Evolutionary conservation across 1,140 invertebrate species (phyloP).

Genomic region (Saccostrea echinata): DNA sequence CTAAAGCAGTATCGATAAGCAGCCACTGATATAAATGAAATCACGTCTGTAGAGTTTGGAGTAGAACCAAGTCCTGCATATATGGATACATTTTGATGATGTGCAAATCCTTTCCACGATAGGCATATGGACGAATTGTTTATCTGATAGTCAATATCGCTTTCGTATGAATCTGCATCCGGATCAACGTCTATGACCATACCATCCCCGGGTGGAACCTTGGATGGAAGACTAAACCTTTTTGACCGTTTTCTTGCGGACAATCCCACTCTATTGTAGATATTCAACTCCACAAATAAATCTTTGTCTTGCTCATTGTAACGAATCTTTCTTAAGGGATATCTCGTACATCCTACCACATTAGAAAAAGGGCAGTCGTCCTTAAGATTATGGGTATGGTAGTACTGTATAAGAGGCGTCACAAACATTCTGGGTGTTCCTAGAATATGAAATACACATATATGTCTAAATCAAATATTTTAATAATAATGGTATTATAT

Average conservation of each 20-base stretch:
- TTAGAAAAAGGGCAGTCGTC: slow-evolving; percentile 11
- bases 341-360: slow-evolving; percentile 42
- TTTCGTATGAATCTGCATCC: background rate
- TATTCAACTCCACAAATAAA: slow-evolving; percentile 50
- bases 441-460: background rate
- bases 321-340: slow-evolving; percentile 52
- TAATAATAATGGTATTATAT: no score
- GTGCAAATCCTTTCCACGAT: slow-evolving; percentile 61
- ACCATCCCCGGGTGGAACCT: slow-evolving; percentile 54
- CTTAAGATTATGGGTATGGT: background rate
- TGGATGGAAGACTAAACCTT: slow-evolving; percentile 55
- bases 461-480: background rate
- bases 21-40: slow-evolving; percentile 36
- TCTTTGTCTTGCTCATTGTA: slow-evolving; percentile 40
- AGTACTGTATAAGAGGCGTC: slow-evolving; percentile 1
- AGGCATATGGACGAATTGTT: slow-evolving; percentile 48
- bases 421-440: background rate
- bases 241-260: slow-evolving; percentile 43
- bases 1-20: background rate
- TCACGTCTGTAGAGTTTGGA: slow-evolving; percentile 41
- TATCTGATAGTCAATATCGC: slow-evolving; percentile 57
- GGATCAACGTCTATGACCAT: slow-evolving; percentile 55
- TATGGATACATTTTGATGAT: slow-evolving; percentile 52
- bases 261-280: slow-evolving; percentile 60
- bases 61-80: slow-evolving; percentile 57